Evolutionary conservation across 2,888 invertebrate genomes (phyloP), one percentile per base, ranked within the genome.

Genomic region (Pristionchus arcanus): DNA sequence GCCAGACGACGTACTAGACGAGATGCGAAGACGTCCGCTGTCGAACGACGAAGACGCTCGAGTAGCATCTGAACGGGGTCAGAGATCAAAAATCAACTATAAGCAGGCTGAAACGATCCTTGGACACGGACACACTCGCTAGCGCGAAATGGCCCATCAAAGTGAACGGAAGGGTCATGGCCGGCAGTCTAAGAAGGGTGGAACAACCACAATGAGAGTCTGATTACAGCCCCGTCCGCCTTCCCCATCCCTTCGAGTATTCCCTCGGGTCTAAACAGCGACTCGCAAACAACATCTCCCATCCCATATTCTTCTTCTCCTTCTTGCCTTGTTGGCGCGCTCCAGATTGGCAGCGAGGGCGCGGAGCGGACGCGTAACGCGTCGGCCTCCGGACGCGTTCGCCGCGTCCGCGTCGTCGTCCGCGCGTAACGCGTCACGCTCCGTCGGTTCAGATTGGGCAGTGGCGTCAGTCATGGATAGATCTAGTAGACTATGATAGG

Each of bases 1-100:
- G 87, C 66, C 34, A 90, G 85, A 81, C 89, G 87, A 28, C 89
- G 90, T 55, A 89, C 83, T 53, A 90, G 85, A 85, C 81, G 87
- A 28, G 89, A 89, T 0, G 89, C 81, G 59, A 89, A 31, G n/a
- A 89, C 81, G 31, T 34, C 31, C 15, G 34, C 37, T 16, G 89
- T 89, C 28, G 89, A 89, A 11, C 49, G 77, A 63, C 89, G 89
- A n/a, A 89, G 59, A 28, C 81, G 81, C 0, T 77, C 77, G 16
- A 89, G 81, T 0, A 89, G 81, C 87, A 88, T 88, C 87, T 88
- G 87, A 68, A 63, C 4, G 25, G 21, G 28, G 55, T 49, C 53
- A 68, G 28, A 66, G 42, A 87, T 87, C 59, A 85, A 49, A 85
- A 34, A 53, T n/a, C 21, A 49, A 81, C 16, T 9, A 49, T 37